phyloP scores from a whole-genome alignment of 2,113 vertebrate species.

The Mustela nigripes region DNA sequence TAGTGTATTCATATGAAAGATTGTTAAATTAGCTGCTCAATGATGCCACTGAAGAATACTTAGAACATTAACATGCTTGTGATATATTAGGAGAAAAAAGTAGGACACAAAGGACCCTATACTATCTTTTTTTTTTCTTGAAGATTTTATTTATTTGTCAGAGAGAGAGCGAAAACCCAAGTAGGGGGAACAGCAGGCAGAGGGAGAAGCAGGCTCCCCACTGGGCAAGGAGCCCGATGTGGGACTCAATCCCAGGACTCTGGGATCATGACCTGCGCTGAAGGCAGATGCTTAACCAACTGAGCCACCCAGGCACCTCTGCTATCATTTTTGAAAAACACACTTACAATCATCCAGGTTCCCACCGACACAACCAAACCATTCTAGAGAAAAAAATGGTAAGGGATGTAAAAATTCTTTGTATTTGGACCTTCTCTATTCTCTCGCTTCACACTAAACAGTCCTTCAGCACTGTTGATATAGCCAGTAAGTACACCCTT shows the following conservation, averaged over 20 bases:
- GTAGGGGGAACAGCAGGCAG: no score
- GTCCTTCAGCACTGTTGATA: background rate
- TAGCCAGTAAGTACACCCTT: background rate
- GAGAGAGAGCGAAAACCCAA: no score
- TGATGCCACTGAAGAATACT: background rate
- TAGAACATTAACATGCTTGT: background rate
- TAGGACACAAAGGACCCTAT: background rate
- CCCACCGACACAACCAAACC: background rate
- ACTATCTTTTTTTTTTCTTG: background rate
- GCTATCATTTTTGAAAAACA: constrained; percentile 25
- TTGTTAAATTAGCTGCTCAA: background rate
- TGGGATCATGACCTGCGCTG: no score
- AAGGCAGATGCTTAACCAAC: no score
- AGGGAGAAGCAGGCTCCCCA: no score
- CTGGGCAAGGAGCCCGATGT: no score
- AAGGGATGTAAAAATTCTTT: background rate
- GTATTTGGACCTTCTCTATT: background rate
- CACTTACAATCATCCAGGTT: background rate
- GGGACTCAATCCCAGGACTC: no score
- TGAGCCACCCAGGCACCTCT: no score
- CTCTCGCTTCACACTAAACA: background rate
- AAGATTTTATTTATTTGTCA: no score
- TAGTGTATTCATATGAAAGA: background rate
- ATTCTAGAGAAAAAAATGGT: background rate
- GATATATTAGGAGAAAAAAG: background rate